A percentile compares a stretch with the other conserved stretches of the same genome.
Conservation (phyloP, 2,797 vertebrate genomes). For the Trachurus trachurus region DNA sequence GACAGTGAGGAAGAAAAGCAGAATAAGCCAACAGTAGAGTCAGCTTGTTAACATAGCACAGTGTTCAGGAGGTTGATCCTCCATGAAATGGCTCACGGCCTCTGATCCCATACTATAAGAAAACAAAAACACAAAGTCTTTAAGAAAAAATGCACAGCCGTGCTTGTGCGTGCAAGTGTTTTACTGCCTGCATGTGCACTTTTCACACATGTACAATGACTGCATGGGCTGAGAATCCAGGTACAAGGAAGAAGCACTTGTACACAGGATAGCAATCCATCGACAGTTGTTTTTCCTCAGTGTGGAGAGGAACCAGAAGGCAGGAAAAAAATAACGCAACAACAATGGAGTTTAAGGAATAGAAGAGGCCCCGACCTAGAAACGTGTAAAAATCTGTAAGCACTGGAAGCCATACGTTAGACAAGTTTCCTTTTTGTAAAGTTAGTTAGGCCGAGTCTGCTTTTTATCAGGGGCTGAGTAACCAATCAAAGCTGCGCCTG, state of each 20-base stretch:
- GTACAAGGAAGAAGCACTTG: constrained; percentile 72
- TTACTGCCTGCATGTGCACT: constrained; percentile 13
- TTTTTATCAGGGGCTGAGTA: constrained; percentile 4
- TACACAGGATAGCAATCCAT: constrained; percentile 42
- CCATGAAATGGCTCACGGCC: not conserved
- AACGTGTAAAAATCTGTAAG: not conserved
- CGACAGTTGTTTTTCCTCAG: constrained; percentile 35
- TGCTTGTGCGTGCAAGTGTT: constrained; percentile 8
- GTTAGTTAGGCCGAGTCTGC: constrained; percentile 3
- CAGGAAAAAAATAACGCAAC: not conserved
- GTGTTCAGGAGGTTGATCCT: no score
- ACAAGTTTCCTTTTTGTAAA: constrained; percentile 3
- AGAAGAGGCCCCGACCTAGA: not conserved
- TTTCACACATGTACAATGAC: constrained; percentile 16
- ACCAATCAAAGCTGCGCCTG: not conserved
- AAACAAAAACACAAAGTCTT: not conserved
- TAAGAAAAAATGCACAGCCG: not conserved
- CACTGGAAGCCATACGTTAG: not conserved
- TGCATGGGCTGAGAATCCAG: not conserved
- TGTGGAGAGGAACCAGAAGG: not conserved
- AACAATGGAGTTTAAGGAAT: not conserved
- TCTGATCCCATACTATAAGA: no score
- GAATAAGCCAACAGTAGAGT: not conserved
- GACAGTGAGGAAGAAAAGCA: not conserved
- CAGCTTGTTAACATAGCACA: not conserved